phyloP scores from a whole-genome alignment of 2,888 invertebrate species.

The Phaonia tiefii region DNA sequence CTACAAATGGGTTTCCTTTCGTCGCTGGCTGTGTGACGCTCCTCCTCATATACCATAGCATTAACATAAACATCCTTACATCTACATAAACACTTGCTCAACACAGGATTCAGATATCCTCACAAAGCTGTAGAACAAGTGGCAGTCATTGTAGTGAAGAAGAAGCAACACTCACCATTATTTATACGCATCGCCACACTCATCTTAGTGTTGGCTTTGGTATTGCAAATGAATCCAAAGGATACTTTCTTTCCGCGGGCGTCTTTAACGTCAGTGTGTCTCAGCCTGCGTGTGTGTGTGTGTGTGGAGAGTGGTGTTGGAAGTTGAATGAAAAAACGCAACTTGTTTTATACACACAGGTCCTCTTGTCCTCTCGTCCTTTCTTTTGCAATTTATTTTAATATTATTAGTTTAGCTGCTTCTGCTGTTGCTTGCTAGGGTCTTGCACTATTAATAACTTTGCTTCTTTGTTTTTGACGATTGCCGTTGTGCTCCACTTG shows the following conservation, averaged over 20 bases:
- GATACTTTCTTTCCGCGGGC: background rate
- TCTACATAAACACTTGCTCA: background rate
- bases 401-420: conserved; percentile 29
- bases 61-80: conserved; percentile 38
- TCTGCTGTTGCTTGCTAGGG: background rate
- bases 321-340: conserved; percentile 20
- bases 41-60: conserved; percentile 9
- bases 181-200: conserved; percentile 67
- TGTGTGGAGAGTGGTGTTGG: conserved; percentile 5
- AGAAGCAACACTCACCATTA: conserved; percentile 57
- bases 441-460: conserved; percentile 31
- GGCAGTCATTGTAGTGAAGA: background rate
- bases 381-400: conserved; percentile 31
- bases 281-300: background rate
- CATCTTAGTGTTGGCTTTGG: conserved; percentile 57
- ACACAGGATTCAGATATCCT: background rate
- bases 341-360: no score
- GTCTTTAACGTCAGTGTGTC: background rate
- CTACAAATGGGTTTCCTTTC: conserved; percentile 65
- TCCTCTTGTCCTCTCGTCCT: background rate
- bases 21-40: background rate
- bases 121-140: conserved; percentile 5
- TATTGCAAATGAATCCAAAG: conserved; percentile 28
- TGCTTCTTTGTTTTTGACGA: background rate
- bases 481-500: conserved; percentile 24